Conservation (phyloP, 2,888 invertebrate species). For the Andricus curvator region DNA sequence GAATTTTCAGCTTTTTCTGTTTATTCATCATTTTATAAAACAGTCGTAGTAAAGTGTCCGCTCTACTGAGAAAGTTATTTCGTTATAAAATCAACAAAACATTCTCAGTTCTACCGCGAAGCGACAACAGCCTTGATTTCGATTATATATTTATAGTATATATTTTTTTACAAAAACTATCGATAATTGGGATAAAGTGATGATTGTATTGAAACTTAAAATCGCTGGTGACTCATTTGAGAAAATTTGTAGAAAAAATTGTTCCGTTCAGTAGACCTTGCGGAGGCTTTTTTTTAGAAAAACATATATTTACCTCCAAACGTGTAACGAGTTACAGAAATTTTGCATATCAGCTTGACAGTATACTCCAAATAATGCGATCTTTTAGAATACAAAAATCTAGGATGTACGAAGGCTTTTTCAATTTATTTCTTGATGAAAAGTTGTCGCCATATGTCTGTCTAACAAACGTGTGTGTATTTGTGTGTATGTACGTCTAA, state of each 20-base stretch:
- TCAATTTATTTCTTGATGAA: constrained; percentile 72
- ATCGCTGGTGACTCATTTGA: constrained; percentile 18
- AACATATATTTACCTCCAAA: constrained; percentile 57
- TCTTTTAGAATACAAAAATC: constrained; percentile 67
- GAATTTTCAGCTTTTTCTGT: constrained; percentile 36
- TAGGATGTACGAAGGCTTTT: constrained; percentile 73
- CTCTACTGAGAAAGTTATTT: constrained; percentile 27
- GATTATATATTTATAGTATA: constrained; percentile 21
- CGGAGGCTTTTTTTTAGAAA: constrained; percentile 49
- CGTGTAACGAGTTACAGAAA: constrained; percentile 44
- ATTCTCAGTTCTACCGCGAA: constrained; percentile 37
- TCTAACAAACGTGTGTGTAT: constrained; percentile 73
- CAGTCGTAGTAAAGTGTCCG: constrained; percentile 38
- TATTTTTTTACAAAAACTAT: constrained; percentile 42
- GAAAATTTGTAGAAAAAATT: constrained; percentile 63
- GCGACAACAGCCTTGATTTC: constrained; percentile 39
- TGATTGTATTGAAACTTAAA: constrained; percentile 33
- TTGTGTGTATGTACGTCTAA: constrained; percentile 59
- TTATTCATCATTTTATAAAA: constrained; percentile 41
- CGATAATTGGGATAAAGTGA: constrained; percentile 31
- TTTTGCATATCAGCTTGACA: constrained; percentile 42
- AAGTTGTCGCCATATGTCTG: constrained; percentile 72
- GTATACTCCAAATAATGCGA: constrained; percentile 41
- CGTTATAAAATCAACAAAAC: constrained; percentile 35
- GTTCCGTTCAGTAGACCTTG: constrained; percentile 69